These are phyloP conservation scores for Monomorium pharaonis DNA, from an alignment of 1,140 invertebrate species.

Conservation along the genomic window DNA sequence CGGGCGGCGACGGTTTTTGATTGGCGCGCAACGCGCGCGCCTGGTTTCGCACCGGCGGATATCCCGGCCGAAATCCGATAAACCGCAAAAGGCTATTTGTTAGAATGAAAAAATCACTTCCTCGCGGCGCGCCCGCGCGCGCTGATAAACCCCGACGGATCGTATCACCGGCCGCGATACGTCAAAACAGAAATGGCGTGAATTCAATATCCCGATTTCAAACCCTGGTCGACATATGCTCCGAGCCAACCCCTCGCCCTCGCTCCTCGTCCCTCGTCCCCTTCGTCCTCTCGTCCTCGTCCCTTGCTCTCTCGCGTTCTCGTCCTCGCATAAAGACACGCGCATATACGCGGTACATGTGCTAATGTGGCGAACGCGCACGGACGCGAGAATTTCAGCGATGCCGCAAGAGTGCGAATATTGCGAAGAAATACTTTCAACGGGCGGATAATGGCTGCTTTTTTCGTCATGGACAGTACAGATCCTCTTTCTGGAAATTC, in stretches of 20 bases:
- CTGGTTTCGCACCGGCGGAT: conserved; percentile 71
- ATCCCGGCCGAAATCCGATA: conserved; percentile 78
- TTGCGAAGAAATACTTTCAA: conserved; percentile 16
- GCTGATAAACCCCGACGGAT: conserved; percentile 77
- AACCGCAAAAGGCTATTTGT: conserved; percentile 84
- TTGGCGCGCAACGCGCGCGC: conserved; percentile 66
- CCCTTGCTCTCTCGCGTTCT: neutral
- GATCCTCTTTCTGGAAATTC: neutral
- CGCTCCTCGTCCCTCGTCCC: neutral
- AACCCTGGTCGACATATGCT: conserved; percentile 68
- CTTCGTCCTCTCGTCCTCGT: neutral
- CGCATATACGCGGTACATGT: neutral
- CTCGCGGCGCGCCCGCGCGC: conserved; percentile 70
- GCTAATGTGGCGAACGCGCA: conserved; percentile 20
- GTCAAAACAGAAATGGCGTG: conserved; percentile 84
- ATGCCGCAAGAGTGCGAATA: conserved; percentile 15
- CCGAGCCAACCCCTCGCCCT: conserved; percentile 29
- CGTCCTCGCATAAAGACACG: conserved; percentile 31
- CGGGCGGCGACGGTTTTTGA: conserved; percentile 59
- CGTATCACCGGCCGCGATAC: conserved; percentile 79
- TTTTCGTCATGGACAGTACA: neutral
- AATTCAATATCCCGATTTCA: conserved; percentile 82
- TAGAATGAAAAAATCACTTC: conserved; percentile 83
- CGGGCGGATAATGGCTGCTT: neutral
- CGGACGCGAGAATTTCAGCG: conserved; percentile 33